Evolutionary conservation across 23 tunicate genomes (phyloP), one percentile per base, ranked within the genome.

Genomic region (Trididemnum clinides): DNA sequence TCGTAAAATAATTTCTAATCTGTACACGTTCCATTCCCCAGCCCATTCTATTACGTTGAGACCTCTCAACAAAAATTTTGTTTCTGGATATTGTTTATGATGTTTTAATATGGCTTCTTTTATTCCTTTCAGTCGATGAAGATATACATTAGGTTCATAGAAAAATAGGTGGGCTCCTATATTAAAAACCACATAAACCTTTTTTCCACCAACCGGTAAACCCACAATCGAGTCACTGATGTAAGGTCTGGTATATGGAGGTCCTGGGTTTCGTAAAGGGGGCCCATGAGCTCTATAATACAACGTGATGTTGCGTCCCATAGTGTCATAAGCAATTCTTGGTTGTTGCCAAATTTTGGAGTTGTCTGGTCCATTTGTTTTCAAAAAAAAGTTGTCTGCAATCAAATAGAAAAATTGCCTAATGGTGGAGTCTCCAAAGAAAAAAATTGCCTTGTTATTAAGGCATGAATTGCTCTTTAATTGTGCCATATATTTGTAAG

Each of bases 231-330:
- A 36, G 33, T 85, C 93, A 34, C 84, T 75, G 18, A 89, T 83
- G 49, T 76, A 84, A 18, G 93, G 93, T 33, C 80, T 58, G n/a
- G 70, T 59, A 23, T 86, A 30, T 30, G 88, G 84, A 1, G 87
- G 88, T 31, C 93, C 93, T 0, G 84, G 84, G 39, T 84, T 71
- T 10, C 25, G 51, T 29, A 72, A 38, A 28, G 88, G 88, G 1
- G 88, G 88, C 21, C 88, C 93, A 28, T 89, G 93, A n/a, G 93
- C 84, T 64, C 83, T 64, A 38, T 75, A 89, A 23, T 69, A 62
- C 19, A 89, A 1, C 10, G 72, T 89, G 20, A 76, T 65, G 51
- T 89, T 84, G 49, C 34, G 28, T 28, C 33, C 4, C 15, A n/a
- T n/a, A n/a, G n/a, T n/a, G 36, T 87, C 65, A n/a, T 35, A 51